Base-by-base conservation (phyloP, 2,888 invertebrate genomes). In the Drosophila buzzatii region DNA sequence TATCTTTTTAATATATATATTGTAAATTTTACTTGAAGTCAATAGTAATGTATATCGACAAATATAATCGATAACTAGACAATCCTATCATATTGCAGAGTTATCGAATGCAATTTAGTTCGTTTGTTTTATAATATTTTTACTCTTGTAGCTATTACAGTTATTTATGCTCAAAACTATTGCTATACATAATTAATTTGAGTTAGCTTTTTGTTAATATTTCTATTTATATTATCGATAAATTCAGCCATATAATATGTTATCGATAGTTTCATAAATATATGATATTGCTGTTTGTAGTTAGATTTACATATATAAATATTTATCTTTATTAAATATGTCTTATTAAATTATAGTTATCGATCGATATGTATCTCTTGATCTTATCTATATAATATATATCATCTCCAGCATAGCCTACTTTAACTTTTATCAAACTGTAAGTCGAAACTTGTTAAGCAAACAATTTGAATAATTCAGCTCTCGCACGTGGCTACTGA, bases 401-500 rank as follows among this genome's bases (percentile, higher is more conserved):
- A 20, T 8, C 20, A 20, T 16, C 52, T 8, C 20, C 20, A 52
- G 52, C 18, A 14, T 14, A 20, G 52, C 7, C 14, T 20, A 49
- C 33, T 31, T 3, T 31, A 49, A 49, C 49, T 31, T 18, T 2
- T n/a, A 18, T 18, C 49, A 18, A 49, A 49, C 12, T n/a, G 12
- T 12, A n/a, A 49, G 49, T n/a, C n/a, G n/a, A 31, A 49, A 18
- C 27, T 49, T n/a, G 47, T 4, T n/a, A 31, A 6, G 31, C 31
- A 49, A 49, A 49, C 49, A 49, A 35, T 35, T 51, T 35, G 18
- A 35, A 35, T 51, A 51, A 51, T 51, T 33, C 33, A 51, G 14
- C 18, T 12, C 7, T 8, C 14, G 51, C 51, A 35, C 51, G 51
- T 51, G 51, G 51, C 51, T 20, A 14, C 20, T 6, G 1, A 27